Base-by-base conservation (phyloP, 2,888 invertebrate genomes). In the Ichneumoninae sp. region DNA sequence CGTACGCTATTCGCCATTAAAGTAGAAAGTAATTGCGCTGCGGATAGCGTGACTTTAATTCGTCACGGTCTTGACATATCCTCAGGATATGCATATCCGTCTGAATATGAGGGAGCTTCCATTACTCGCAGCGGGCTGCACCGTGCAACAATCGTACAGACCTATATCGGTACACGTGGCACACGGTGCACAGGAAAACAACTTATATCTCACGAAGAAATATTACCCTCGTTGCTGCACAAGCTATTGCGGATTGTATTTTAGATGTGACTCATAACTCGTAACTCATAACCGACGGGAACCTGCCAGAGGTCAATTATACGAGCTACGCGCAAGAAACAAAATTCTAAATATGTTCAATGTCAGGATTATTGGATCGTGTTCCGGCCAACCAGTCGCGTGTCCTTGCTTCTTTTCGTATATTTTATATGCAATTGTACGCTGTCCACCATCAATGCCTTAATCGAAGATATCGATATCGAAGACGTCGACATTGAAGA, bases 21-120 rank as follows among this genome's bases (percentile, higher is more conserved):
- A 80, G 69, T 50, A 44, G 33, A 85, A 71, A 77, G 66, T 85
- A 79, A 79, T 81, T 80, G 69, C 66, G 60, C 75, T 75, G 19
- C 26, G 6, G 19, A 30, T 62, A 62, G 70, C 47, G 52, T 62
- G 71, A 57, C 83, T 83, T 81, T 76, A 66, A 83, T 85, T 69
- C 60, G 75, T 79, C 74, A 79, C 54, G 54, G 70, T 70, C 75
- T 54, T 40, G 62, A 54, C 70, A 19, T 19, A 70, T 65, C 44
- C 52, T 54, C 40, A 19, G 52, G 26, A 70, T 44, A 36, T 40
- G 10, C 54, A 65, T 76, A 52, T 30, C 57, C 54, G 19, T 44
- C 62, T 54, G 70, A 65, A 8, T 65, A 65, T 65, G 26, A 57
- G 57, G 19, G 50, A 60, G 50, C 60, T 36, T 74, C 26, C 8